phyloP scores from a whole-genome alignment of 2,113 vertebrate species.

The Silurus glanis region DNA sequence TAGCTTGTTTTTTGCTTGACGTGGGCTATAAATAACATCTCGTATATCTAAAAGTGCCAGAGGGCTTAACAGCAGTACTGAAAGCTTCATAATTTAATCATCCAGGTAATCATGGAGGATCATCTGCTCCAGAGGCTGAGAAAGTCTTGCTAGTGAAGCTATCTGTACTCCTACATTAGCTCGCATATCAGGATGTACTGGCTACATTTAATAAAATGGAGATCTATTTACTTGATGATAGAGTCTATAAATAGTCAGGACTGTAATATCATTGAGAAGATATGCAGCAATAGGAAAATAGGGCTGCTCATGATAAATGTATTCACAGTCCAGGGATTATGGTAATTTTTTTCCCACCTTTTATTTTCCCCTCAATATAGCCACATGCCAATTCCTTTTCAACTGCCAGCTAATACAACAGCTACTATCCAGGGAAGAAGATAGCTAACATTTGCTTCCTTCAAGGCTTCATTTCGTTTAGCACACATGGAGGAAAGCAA shows the following conservation, averaged over 20 bases:
- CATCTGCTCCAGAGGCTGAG: slow-evolving; percentile 41
- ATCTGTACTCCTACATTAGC: slow-evolving; percentile 36
- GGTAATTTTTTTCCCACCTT: neutral
- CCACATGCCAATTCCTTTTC: neutral
- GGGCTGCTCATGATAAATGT: neutral
- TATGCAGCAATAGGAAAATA: slow-evolving; percentile 42
- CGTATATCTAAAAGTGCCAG: slow-evolving; percentile 66
- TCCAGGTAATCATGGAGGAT: slow-evolving; percentile 64
- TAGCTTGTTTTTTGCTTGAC: slow-evolving; percentile 61
- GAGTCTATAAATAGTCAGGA: slow-evolving; percentile 52
- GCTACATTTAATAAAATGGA: slow-evolving; percentile 54
- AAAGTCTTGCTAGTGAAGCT: slow-evolving; percentile 46
- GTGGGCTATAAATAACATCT: slow-evolving; percentile 67
- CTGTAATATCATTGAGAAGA: slow-evolving; percentile 40
- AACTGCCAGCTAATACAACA: neutral
- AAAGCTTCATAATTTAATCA: slow-evolving; percentile 73
- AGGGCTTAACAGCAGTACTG: slow-evolving; percentile 65
- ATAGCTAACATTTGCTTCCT: neutral
- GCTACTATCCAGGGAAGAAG: neutral
- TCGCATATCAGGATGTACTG: slow-evolving; percentile 27
- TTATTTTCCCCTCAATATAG: neutral
- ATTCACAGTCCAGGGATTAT: neutral
- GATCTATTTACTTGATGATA: slow-evolving; percentile 53
- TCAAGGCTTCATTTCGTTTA: neutral
- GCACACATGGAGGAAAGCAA: neutral